Percentiles rank a stretch among this genome's conserved stretches.
phyloP scores from a whole-genome alignment of 2,113 vertebrate genomes.

The Lepus europaeus region DNA sequence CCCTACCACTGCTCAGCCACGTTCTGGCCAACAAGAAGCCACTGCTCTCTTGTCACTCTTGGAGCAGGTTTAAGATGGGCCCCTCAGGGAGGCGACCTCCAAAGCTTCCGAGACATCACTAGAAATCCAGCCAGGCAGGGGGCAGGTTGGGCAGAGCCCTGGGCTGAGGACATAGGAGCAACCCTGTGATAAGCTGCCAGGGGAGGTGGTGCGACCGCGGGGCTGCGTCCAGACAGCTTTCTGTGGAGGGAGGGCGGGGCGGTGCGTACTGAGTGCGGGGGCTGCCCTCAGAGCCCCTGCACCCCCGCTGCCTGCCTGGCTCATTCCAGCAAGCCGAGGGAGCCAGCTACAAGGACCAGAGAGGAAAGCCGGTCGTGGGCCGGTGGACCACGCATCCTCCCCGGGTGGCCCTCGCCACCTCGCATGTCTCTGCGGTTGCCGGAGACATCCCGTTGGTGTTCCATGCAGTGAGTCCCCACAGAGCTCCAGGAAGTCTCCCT shows the following conservation, averaged over 20 bases:
- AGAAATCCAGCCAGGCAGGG: background rate
- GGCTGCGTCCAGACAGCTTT: background rate
- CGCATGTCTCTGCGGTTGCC: background rate
- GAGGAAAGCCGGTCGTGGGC: too few relatives aligned
- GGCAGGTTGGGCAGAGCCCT: background rate
- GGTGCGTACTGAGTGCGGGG: background rate
- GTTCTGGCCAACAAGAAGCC: too few relatives aligned
- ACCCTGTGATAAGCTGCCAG: background rate
- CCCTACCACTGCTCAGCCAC: background rate
- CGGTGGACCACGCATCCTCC: background rate
- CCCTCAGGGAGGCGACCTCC: background rate
- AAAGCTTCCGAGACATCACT: background rate
- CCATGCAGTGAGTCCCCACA: background rate
- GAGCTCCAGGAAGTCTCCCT: background rate
- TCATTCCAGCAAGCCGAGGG: too few relatives aligned
- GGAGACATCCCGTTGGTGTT: background rate
- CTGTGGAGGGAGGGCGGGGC: background rate
- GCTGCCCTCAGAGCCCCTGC: too few relatives aligned
- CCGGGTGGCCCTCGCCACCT: background rate
- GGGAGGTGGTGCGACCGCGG: background rate
- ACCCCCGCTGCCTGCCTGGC: too few relatives aligned
- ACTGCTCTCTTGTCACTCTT: background rate
- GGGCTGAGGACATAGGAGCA: background rate
- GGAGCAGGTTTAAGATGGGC: background rate
- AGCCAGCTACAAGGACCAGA: too few relatives aligned